Base-by-base conservation (phyloP, 2,888 invertebrate genomes). In the Ditula angustiorana region DNA sequence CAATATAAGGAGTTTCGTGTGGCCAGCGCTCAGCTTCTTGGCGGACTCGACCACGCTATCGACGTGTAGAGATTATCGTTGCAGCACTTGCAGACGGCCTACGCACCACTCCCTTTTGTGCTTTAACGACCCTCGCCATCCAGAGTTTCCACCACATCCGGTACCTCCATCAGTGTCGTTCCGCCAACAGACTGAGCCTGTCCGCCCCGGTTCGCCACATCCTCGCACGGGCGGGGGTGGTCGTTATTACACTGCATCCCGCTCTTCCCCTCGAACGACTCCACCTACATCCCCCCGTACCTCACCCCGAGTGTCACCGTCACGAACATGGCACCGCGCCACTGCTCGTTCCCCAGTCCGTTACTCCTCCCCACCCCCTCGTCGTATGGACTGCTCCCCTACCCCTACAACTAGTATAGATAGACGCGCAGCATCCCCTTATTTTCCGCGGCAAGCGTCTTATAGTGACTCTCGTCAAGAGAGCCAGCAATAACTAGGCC, bases 71-170 rank as follows among this genome's bases (percentile, higher is more conserved):
- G 41, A 41, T 19, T 41, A 41, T 16, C 41, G 41, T 16, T 41
- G 41, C 41, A 8, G 4, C 16, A 41, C 16, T 8, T 41, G 41
- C 16, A 13, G 16, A 7, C 41, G 41, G 5, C 16, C 41, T 1
- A 41, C 41, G 41, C 41, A 41, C 11, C 41, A 41, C 16, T 41
- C 41, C 41, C 41, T 41, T 11, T 5, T 41, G 41, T 41, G 41
- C 16, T 41, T 41, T 19, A 41, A 41, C 16, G 41, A 41, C 41
- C 41, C 41, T 8, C 16, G 41, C 2, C 1, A 41, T 4, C 41
- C 41, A 19, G 41, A 5, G 41, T 41, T 16, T 16, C 41, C 41
- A 0, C 5, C 41, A 2, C 41, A 13, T 1, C 7, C 41, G 1
- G 16, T 11, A 7, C 16, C 41, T 16, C 41, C 16, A 16, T 13